A percentile compares a stretch with the other conserved stretches of the same genome.
Conservation (phyloP, 2,113 vertebrate species). For the Thamnaconus septentrionalis region DNA sequence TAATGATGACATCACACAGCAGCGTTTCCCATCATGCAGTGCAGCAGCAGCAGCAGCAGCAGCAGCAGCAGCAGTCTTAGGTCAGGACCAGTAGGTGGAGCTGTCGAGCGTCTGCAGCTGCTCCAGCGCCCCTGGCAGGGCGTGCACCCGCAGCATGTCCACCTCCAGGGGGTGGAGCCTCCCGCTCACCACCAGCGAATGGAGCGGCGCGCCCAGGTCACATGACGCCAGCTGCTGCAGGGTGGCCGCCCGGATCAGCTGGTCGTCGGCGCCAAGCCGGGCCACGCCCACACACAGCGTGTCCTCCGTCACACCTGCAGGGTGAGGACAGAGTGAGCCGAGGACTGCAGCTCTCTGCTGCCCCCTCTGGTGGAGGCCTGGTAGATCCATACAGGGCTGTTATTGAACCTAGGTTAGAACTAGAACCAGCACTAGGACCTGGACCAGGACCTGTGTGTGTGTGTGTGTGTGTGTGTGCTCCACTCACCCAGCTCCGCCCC, state of each 20-base stretch:
- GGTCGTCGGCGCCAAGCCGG: slow-evolving; percentile 86
- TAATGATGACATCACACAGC: slow-evolving; percentile 16
- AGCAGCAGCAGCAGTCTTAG: not conserved
- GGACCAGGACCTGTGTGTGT: no score
- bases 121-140: slow-evolving; percentile 67
- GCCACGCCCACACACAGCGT: slow-evolving; percentile 81
- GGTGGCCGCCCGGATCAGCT: slow-evolving; percentile 80
- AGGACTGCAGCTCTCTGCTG: not conserved
- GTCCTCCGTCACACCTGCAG: slow-evolving; percentile 70
- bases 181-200: slow-evolving; percentile 88
- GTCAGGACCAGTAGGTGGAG: slow-evolving; percentile 71
- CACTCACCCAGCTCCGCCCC: slow-evolving; percentile 83
- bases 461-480: not conserved
- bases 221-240: slow-evolving; percentile 82
- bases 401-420: not conserved
- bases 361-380: no score
- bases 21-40: not conserved
- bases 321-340: not conserved
- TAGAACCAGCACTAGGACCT: not conserved
- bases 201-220: slow-evolving; percentile 86
- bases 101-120: slow-evolving; percentile 62
- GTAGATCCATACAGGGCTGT: not conserved
- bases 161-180: slow-evolving; percentile 90
- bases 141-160: slow-evolving; percentile 88
- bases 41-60: not conserved